Base-by-base conservation (phyloP, 1,140 invertebrate genomes). In the Aphaenogaster floridana region DNA sequence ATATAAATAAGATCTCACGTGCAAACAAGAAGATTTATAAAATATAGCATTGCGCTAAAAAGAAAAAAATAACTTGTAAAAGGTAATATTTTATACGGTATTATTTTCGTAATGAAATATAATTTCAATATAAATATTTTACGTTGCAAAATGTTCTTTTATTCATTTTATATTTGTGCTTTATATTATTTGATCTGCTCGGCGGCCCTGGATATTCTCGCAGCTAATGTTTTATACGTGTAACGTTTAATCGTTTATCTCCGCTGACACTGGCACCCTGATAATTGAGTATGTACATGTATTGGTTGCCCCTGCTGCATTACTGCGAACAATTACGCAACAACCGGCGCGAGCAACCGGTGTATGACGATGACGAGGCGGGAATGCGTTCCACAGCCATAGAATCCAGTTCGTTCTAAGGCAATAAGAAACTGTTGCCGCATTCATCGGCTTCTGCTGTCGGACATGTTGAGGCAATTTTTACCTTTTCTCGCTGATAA, bases 251-350 rank as follows among this genome's bases (percentile, higher is more conserved):
- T 50, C 39, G 21, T 52, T 80, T 68, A 80, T 69, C 28, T 50
- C 42, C 42, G 28, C 28, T 9, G 21, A 2, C 21, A 63, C 63
- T 39, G 57, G 28, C 3, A 9, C 13, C n/a, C 3, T 52, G 48
- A 69, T 52, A 28, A 42, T 21, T 77, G 15, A 2, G 28, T n/a
- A 11, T 11, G 8, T 54, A 5, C 13, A 45, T 69, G 17, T 28
- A 59, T 68, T 52, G 50, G 52, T 13, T 42, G 2, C 13, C 8
- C n/a, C 15, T 69, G 11, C n/a, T 54, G 17, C 15, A 69, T 68
- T 57, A 76, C 45, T 45, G 39, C 52, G 11, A 34, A 28, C 64
- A 71, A 84, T 84, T 87, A 69, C 61, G 71, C 45, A 87, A 87
- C 78, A 39, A 64, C 11, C 57, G 17, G 45, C 21, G n/a, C 48